Evolutionary conservation across 1,140 invertebrate species (phyloP).

Genomic region (Elysia chlorotica): DNA sequence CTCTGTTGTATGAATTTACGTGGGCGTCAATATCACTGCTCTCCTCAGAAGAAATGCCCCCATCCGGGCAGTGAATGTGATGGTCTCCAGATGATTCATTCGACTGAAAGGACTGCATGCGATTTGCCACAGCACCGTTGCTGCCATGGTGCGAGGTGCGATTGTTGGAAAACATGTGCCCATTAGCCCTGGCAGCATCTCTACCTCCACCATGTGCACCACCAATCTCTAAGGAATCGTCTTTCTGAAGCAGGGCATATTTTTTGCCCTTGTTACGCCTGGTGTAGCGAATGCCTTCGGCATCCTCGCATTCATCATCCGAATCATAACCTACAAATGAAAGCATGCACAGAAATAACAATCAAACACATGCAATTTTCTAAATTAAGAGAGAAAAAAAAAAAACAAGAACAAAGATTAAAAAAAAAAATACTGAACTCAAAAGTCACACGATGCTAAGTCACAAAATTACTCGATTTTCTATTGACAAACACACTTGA

Average conservation of each 20-base stretch:
- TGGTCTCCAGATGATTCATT: slow-evolving; percentile 12
- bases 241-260: slow-evolving; percentile 53
- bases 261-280: slow-evolving; percentile 55
- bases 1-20: slow-evolving; percentile 10
- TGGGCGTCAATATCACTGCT: slow-evolving; percentile 18
- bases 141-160: slow-evolving; percentile 13
- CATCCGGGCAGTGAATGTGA: slow-evolving; percentile 1
- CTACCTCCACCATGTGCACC: slow-evolving; percentile 19
- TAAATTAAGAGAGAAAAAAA: slow-evolving; percentile 12
- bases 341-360: slow-evolving; percentile 44
- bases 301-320: slow-evolving; percentile 57
- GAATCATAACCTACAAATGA: slow-evolving; percentile 59
- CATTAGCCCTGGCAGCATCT: slow-evolving; percentile 5
- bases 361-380: slow-evolving; percentile 4
- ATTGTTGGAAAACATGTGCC: slow-evolving; percentile 13
- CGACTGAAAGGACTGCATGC: not conserved
- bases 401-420: not conserved
- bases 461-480: no score
- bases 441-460: no score
- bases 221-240: slow-evolving; percentile 48
- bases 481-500: no score
- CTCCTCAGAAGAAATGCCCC: slow-evolving; percentile 10
- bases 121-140: slow-evolving; percentile 7
- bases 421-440: no score
- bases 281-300: slow-evolving; percentile 45